Conservation (phyloP, 2,888 invertebrate species). For the Hedya salicella region DNA sequence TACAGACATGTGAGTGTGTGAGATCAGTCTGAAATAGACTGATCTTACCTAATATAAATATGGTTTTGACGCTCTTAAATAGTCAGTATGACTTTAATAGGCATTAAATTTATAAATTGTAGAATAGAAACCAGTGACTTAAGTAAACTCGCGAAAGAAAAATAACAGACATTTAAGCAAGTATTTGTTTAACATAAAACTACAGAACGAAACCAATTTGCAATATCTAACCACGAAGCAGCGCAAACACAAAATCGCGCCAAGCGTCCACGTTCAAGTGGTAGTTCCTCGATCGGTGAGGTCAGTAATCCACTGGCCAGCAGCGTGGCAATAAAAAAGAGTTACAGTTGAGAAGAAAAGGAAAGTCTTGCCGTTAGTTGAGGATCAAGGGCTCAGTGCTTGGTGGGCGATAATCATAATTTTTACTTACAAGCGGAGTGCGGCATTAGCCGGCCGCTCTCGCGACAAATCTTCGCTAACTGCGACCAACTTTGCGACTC, state of each 20-base stretch:
- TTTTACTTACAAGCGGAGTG: conserved; percentile 84
- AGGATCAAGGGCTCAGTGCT: conserved; percentile 82
- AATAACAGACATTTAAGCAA: neutral
- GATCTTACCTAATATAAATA: too few relatives aligned
- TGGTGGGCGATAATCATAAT: conserved; percentile 84
- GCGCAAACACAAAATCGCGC: conserved; percentile 16
- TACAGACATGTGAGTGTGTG: too few relatives aligned
- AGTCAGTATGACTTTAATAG: too few relatives aligned
- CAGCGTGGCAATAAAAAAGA: conserved; percentile 83
- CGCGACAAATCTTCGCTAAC: conserved; percentile 84
- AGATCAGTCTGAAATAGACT: too few relatives aligned
- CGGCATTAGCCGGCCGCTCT: conserved; percentile 75
- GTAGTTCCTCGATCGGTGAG: conserved; percentile 68
- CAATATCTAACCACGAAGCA: neutral
- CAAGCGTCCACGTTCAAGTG: conserved; percentile 54
- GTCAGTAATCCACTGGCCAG: conserved; percentile 80
- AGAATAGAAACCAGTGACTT: too few relatives aligned
- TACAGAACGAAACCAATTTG: neutral
- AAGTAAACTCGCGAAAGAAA: too few relatives aligned
- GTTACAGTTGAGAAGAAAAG: conserved; percentile 84
- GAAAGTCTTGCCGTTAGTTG: conserved; percentile 82
- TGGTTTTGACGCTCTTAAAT: too few relatives aligned
- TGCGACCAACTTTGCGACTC: conserved; percentile 81
- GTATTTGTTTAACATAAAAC: neutral
- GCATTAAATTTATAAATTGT: too few relatives aligned